Percentiles rank a stretch among this genome's conserved stretches.
These are phyloP conservation scores for Drosophila neocordata DNA, from an alignment of 1,140 invertebrate species.

Conservation along the genomic window DNA sequence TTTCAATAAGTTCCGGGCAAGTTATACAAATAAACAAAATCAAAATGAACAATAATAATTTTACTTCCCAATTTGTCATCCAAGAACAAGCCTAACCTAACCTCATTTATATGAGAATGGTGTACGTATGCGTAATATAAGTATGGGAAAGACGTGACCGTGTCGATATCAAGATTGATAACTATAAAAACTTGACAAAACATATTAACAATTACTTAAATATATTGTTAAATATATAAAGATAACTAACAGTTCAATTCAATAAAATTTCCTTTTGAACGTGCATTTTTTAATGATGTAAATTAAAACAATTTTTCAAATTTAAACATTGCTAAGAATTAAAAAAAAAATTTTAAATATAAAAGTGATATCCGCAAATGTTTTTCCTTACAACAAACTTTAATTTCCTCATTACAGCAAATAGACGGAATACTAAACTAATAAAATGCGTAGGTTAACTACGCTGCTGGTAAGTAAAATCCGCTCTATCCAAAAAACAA, in stretches of 20 bases:
- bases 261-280: neutral
- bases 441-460: constrained; percentile 47
- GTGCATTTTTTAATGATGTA: too few relatives aligned
- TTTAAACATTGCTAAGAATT: too few relatives aligned
- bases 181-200: constrained; percentile 2
- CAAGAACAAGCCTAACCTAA: constrained; percentile 25
- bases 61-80: constrained; percentile 69
- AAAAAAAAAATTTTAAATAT: too few relatives aligned
- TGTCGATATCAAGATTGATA: constrained; percentile 14
- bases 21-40: neutral
- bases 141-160: constrained; percentile 33
- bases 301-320: too few relatives aligned
- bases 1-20: constrained; percentile 50
- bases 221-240: neutral
- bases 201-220: neutral
- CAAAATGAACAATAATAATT: constrained; percentile 35
- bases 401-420: neutral
- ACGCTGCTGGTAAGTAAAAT: constrained; percentile 56
- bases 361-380: too few relatives aligned
- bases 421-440: neutral
- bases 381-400: neutral
- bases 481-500: neutral
- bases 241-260: neutral
- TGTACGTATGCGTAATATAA: constrained; percentile 24
- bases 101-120: constrained; percentile 47